phyloP scores from a whole-genome alignment of 2,797 vertebrate species.

The Neoniphon sammara region DNA sequence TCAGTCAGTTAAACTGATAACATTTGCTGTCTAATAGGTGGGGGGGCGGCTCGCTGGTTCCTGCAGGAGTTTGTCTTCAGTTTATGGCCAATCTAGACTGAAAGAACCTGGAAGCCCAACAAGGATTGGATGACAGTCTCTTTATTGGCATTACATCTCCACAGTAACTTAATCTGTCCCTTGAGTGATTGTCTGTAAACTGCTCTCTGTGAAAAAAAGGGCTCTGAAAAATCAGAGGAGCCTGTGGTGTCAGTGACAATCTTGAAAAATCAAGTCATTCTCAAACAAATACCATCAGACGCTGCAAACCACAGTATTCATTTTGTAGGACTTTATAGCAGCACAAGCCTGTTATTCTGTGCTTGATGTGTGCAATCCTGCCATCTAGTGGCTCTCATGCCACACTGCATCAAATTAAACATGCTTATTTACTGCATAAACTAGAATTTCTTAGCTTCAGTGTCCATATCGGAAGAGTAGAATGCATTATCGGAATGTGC shows the following conservation, averaged over 20 bases:
- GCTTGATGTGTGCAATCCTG: conserved; percentile 35
- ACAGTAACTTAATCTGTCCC: conserved; percentile 35
- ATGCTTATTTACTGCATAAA: neutral
- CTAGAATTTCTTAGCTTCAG: no score
- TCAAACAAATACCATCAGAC: conserved; percentile 3
- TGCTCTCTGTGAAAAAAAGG: conserved; percentile 33
- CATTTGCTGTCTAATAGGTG: conserved; percentile 65
- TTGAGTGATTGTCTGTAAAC: conserved; percentile 10
- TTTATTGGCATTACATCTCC: conserved; percentile 49
- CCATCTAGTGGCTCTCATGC: conserved; percentile 51
- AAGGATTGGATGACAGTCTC: conserved; percentile 37
- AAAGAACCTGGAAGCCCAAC: neutral
- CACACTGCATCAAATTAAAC: conserved; percentile 8
- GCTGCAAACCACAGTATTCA: neutral
- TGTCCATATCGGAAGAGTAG: neutral
- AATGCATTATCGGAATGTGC: neutral
- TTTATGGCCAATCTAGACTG: conserved; percentile 24
- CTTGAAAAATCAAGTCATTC: neutral
- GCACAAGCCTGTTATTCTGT: neutral
- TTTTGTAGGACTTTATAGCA: neutral
- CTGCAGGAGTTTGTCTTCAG: conserved; percentile 43
- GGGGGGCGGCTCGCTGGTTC: conserved; percentile 23
- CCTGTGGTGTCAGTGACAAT: conserved; percentile 9
- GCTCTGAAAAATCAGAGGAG: neutral
- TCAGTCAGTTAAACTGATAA: conserved; percentile 68